Evolutionary conservation across 2,888 invertebrate species (phyloP), one percentile per base, ranked within the genome.

Genomic region (Acronicta leporina): DNA sequence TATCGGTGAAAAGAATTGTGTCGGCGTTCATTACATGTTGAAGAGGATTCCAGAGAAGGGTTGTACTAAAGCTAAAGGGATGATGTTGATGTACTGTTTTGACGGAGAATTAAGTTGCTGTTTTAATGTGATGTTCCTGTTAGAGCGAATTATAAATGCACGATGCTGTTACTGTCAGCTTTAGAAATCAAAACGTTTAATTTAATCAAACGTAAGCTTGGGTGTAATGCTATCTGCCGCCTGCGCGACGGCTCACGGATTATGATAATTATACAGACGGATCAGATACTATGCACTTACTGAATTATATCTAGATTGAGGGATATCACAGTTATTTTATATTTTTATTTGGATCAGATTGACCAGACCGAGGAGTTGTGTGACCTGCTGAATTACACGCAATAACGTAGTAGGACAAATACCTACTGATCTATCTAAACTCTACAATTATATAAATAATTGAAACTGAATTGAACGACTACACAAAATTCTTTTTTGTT

Each of bases 161-260:
- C 27, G 41, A 51, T 16, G 48, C 14, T 9, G 43, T 44, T 16
- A 44, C 14, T 9, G 43, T 44, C 11, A 8, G 43, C 51, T 52
- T 49, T 48, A 44, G 47, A 57, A 43, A 57, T 30, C 47, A 9
- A 41, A 65, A 35, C 44, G 30, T 62, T 49, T 55, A 48, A 54
- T 73, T 53, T 41, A 54, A 73, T 68, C 44, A 61, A 68, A 50
- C 40, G 51, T 51, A 61, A 73, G 53, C 68, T 50, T 40, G n/a
- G 44, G 25, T 16, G 46, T 53, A 67, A 72, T 48, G 25, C 35
- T 53, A 15, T 47, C 27, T 42, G 51, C 40, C 25, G 41, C 41
- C 46, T 42, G 49, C 43, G 43, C 16, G 50, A 27, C 58, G 45
- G 55, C 68, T 53, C 25, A 13, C 30, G 25, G 61, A 68, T 60